Evolutionary conservation across 2,797 vertebrate genomes (phyloP).

Genomic region (Coranthus polyacanthus): DNA sequence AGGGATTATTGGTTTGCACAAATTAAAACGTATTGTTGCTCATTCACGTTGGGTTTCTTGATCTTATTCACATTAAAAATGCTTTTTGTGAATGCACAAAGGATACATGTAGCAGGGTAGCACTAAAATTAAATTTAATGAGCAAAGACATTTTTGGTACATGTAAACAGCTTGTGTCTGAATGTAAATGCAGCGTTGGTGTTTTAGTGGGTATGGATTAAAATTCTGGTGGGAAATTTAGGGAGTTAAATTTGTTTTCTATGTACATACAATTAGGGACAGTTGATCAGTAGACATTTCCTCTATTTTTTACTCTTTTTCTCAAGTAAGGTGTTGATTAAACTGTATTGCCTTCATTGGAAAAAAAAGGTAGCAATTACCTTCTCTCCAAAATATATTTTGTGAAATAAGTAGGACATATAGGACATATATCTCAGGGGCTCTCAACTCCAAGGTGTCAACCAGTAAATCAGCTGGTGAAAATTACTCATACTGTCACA

Average conservation of each 20-base stretch:
- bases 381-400: too few relatives aligned
- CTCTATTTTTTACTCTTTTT: too few relatives aligned
- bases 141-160: constrained; percentile 1
- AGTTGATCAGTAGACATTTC: too few relatives aligned
- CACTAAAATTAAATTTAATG: constrained; percentile 17
- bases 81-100: constrained; percentile 3
- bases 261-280: too few relatives aligned
- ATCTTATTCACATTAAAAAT: not conserved
- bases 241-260: not conserved
- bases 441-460: too few relatives aligned
- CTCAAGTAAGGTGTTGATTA: too few relatives aligned
- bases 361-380: too few relatives aligned
- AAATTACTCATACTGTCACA: too few relatives aligned
- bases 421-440: too few relatives aligned
- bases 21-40: constrained; percentile 24
- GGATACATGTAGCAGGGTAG: not conserved
- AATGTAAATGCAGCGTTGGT: constrained; percentile 7
- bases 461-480: too few relatives aligned
- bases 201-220: constrained; percentile 19
- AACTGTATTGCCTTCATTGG: too few relatives aligned
- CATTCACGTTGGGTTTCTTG: not conserved
- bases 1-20: constrained; percentile 16
- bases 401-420: too few relatives aligned
- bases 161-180: constrained; percentile 14
- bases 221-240: not conserved